Percentiles rank a stretch among this genome's conserved stretches.
Conservation (phyloP, 2,888 invertebrate species). For the Lumbricus terrestris region DNA sequence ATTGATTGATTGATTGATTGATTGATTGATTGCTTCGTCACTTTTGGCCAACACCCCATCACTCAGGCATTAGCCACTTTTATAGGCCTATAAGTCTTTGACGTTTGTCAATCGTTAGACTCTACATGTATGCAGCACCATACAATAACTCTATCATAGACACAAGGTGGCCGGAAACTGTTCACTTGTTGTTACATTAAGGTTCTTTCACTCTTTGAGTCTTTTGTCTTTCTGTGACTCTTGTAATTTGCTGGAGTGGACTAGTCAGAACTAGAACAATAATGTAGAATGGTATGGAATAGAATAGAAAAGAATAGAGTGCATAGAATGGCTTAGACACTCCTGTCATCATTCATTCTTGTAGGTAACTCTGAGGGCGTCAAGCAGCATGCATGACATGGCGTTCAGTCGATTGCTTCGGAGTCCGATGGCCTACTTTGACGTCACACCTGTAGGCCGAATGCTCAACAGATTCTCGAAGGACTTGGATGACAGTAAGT, state of each 20-base stretch:
- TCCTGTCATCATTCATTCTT: neutral
- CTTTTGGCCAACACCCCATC: too few relatives aligned
- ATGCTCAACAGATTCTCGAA: slow-evolving; percentile 56
- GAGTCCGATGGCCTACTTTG: slow-evolving; percentile 55
- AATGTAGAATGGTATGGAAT: neutral
- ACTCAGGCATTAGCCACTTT: too few relatives aligned
- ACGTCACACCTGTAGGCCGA: slow-evolving; percentile 53
- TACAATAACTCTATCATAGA: too few relatives aligned
- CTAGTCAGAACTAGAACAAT: neutral
- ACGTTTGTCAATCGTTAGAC: too few relatives aligned
- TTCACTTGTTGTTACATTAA: too few relatives aligned
- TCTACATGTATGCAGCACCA: too few relatives aligned
- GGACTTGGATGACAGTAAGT: slow-evolving; percentile 58
- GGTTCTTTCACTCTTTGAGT: too few relatives aligned
- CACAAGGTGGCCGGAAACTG: too few relatives aligned
- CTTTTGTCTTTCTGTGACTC: neutral
- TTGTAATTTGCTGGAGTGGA: neutral
- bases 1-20: too few relatives aligned
- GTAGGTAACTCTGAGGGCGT: slow-evolving; percentile 62
- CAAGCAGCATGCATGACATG: slow-evolving; percentile 63
- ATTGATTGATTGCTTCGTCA: too few relatives aligned
- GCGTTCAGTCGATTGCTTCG: slow-evolving; percentile 60
- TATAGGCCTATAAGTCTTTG: too few relatives aligned
- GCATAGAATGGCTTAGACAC: neutral
- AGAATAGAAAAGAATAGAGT: neutral